A percentile compares a stretch with the other conserved stretches of the same genome.
Conservation (phyloP, 2,113 vertebrate species). For the Boulengeromyrus knoepffleri region DNA sequence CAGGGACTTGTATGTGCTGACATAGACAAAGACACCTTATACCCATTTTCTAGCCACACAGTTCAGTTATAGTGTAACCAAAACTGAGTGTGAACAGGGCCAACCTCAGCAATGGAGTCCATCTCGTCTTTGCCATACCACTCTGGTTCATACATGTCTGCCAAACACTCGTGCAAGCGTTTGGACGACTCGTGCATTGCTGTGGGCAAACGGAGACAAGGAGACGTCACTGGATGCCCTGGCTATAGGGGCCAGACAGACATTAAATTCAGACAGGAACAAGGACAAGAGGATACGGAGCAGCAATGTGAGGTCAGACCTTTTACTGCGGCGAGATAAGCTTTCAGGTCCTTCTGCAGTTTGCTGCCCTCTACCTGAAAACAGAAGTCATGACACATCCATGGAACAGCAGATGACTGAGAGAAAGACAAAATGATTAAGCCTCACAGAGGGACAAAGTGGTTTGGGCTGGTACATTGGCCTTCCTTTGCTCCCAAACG, state of each 20-base stretch:
- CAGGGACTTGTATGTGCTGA: neutral
- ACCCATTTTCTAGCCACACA: neutral
- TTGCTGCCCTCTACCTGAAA: constrained; percentile 79
- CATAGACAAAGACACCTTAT: neutral
- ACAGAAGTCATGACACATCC: constrained; percentile 26
- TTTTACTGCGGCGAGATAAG: constrained; percentile 89
- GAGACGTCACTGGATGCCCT: neutral
- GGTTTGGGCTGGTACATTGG: neutral
- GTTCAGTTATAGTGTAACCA: neutral
- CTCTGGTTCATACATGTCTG: constrained; percentile 88
- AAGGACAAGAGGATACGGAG: neutral
- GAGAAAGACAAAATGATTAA: neutral
- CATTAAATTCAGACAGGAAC: neutral
- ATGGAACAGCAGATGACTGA: neutral
- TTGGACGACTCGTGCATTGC: constrained; percentile 97
- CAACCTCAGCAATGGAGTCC: constrained; percentile 85
- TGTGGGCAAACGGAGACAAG: constrained; percentile 42
- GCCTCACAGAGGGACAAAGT: neutral
- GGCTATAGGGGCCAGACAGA: neutral
- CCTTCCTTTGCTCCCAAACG: neutral
- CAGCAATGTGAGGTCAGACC: constrained; percentile 50
- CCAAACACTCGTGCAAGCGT: constrained; percentile 83
- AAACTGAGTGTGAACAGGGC: constrained; percentile 24
- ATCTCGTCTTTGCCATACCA: constrained; percentile 91
- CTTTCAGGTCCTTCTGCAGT: constrained; percentile 88